Evolutionary conservation across 2,113 vertebrate species (phyloP), one percentile per base, ranked within the genome.

Genomic region (Mesocricetus auratus): DNA sequence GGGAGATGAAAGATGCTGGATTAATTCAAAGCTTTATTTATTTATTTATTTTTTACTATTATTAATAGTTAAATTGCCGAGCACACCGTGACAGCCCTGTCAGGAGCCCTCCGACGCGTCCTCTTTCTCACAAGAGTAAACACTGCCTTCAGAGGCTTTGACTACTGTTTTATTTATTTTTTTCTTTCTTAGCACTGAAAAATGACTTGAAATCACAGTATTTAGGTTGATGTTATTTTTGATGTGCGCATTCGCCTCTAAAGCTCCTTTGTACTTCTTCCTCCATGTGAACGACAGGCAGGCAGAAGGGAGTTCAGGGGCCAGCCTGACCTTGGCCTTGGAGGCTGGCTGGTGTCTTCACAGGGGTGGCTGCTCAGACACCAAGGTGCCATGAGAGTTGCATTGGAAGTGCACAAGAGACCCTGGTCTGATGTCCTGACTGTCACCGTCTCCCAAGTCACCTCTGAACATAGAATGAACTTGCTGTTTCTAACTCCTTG

Each of bases 1-100:
- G 45, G 26, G 86, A 97, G 98, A 98, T 97, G 97, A 97, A 97
- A 98, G 97, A 95, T 85, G 50, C 96, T 83, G 91, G 95, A 96
- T 97, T 98, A 98, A 97, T 95, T 97, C 97, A 97, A 97, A 96
- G 95, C 91, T 97, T 96, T 96, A 94, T 97, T 97, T 97, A 96
- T 96, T 74, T 74, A 74, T 42, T 74, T 74, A 64, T 64, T 97
- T 95, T 77, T 79, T 92, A 96, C 93, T 96, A 98, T 97, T 97
- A 97, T 97, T 97, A 97, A 97, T 96, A 97, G 95, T 98, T 97
- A 97, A 98, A 93, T 96, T 95, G 91, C 96, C 2, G 69, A 95
- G 79, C 86, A 82, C 78, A 91, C 91, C 75, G 90, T 96, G 97
- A 98, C 97, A 97, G 94, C 88, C 95, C 95, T 96, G 97, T 97